phyloP scores from a whole-genome alignment of 2,113 vertebrate genomes.

The Anthoscopus minutus region DNA sequence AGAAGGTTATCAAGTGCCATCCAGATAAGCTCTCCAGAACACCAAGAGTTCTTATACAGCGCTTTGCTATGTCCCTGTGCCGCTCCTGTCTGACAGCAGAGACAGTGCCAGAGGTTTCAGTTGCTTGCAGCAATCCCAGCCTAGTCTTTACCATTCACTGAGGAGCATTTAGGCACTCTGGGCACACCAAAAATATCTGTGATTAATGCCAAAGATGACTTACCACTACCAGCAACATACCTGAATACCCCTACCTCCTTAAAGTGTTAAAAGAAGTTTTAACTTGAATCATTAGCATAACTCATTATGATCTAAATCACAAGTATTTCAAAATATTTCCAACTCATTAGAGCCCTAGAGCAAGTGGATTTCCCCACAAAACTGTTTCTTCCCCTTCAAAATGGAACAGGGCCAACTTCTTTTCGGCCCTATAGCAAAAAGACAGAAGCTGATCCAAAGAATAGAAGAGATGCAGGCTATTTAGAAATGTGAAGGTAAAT shows the following conservation, averaged over 20 bases:
- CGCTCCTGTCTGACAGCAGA: not conserved
- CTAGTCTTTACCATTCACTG: not conserved
- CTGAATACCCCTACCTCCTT: not conserved
- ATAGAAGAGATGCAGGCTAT: not conserved
- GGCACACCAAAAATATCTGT: not conserved
- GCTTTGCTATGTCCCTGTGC: not conserved
- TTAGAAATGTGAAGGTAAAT: not conserved
- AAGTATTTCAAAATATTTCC: not conserved
- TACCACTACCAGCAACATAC: not conserved
- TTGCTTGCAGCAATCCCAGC: not conserved
- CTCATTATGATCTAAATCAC: conserved; percentile 7
- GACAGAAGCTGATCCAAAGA: not conserved
- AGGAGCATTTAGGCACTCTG: not conserved
- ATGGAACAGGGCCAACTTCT: not conserved
- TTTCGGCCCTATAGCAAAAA: not conserved
- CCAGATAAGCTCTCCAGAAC: not conserved
- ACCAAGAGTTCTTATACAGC: not conserved
- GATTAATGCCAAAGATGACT: not conserved
- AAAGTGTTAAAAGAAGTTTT: not conserved
- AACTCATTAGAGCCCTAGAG: not conserved
- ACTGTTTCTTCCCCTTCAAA: conserved; percentile 5
- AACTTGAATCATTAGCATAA: not conserved
- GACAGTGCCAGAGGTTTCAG: not conserved
- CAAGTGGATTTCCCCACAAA: conserved; percentile 36
- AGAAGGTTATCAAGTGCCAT: not conserved